Evolutionary conservation across 2,888 invertebrate species (phyloP).

Genomic region (Myathropa florea): DNA sequence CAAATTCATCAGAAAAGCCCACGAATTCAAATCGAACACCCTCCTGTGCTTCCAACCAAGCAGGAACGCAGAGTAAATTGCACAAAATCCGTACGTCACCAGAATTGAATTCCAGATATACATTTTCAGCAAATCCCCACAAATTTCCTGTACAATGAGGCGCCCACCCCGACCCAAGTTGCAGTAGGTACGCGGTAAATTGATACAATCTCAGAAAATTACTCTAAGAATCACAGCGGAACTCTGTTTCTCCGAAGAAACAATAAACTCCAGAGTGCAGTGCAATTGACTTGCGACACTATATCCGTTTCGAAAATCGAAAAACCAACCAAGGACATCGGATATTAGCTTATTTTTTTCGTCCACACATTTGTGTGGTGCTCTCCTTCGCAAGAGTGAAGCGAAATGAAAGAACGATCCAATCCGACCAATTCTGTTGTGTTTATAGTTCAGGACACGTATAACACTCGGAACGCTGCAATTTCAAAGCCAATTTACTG

Average conservation of each 20-base stretch:
- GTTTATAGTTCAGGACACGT: constrained; percentile 45
- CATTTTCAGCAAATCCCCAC: not conserved
- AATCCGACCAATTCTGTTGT: constrained; percentile 35
- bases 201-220: constrained; percentile 52
- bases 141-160: not conserved
- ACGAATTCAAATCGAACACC: too few species aligned
- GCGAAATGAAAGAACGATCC: not conserved
- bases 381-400: not conserved
- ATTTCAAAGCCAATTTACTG: constrained; percentile 67
- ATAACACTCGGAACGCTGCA: constrained; percentile 33
- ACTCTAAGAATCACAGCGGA: constrained; percentile 39
- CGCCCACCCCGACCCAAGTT: not conserved
- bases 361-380: not conserved
- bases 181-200: constrained; percentile 11
- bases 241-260: constrained; percentile 19
- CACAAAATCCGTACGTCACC: not conserved
- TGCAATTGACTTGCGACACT: constrained; percentile 59
- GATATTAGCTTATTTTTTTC: constrained; percentile 36
- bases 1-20: too few species aligned
- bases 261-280: constrained; percentile 56
- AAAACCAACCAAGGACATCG: constrained; percentile 47
- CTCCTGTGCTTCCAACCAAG: too few species aligned
- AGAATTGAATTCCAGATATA: not conserved
- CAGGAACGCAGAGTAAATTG: not conserved
- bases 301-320: constrained; percentile 39